phyloP scores from a whole-genome alignment of 2,797 vertebrate species.

The Tympanoctomys barrerae region DNA sequence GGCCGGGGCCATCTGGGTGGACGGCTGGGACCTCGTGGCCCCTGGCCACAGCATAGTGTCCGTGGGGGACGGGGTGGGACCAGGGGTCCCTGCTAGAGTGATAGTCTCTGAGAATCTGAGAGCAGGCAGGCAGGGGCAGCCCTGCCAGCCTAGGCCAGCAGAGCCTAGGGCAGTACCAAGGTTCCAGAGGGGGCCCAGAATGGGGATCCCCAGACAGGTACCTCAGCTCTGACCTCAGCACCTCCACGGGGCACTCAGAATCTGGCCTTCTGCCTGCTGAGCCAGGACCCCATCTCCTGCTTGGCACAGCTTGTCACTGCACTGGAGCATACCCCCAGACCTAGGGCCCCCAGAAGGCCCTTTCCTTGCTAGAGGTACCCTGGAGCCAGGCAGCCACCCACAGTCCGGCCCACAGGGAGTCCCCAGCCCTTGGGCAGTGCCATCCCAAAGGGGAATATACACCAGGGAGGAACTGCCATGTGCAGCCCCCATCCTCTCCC shows the following conservation, averaged over 20 bases:
- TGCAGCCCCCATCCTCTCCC: neutral
- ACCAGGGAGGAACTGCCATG: neutral
- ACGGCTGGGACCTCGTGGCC: constrained; percentile 70
- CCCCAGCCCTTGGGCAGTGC: neutral
- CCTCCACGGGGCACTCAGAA: neutral
- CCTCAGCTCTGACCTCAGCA: neutral
- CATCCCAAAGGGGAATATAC: neutral
- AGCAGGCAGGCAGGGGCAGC: neutral
- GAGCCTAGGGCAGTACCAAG: neutral
- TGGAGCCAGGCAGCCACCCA: neutral
- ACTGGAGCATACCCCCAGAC: neutral
- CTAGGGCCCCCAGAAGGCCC: neutral
- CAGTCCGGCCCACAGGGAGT: neutral
- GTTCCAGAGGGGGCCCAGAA: neutral
- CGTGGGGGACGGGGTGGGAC: constrained; percentile 40
- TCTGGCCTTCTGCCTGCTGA: neutral
- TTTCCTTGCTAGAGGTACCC: neutral
- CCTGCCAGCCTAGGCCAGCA: neutral
- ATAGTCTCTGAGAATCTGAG: neutral
- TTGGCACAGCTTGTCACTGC: neutral
- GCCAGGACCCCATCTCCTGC: neutral
- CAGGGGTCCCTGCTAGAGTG: neutral
- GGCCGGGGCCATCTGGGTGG: constrained; percentile 80
- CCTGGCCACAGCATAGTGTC: constrained; percentile 48
- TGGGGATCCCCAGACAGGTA: neutral